These are phyloP conservation scores for Brenthis hecate DNA, from an alignment of 2,888 invertebrate species.

Conservation along the genomic window DNA sequence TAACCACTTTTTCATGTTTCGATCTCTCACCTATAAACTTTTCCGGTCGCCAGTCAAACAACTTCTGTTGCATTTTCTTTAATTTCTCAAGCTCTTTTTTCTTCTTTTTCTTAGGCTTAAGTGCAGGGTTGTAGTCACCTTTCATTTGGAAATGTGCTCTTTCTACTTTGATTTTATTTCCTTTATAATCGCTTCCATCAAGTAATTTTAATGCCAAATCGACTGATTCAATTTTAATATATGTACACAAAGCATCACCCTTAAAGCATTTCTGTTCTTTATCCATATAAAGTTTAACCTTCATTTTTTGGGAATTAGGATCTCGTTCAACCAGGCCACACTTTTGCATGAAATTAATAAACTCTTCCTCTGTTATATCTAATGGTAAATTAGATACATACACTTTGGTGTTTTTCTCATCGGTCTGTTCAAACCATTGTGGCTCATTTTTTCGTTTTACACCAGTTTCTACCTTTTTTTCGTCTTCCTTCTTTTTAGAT, in stretches of 20 bases:
- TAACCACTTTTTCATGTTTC: conserved; percentile 94
- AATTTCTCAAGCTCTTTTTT: conserved; percentile 95
- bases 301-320: conserved; percentile 88
- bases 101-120: conserved; percentile 95
- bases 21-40: conserved; percentile 92
- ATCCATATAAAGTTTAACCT: conserved; percentile 95
- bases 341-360: conserved; percentile 96
- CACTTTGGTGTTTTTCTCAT: conserved; percentile 93
- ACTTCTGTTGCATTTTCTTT: conserved; percentile 95
- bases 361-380: conserved; percentile 94
- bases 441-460: conserved; percentile 80
- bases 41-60: conserved; percentile 98
- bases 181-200: conserved; percentile 92
- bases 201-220: conserved; percentile 94
- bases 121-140: conserved; percentile 94
- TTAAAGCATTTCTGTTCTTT: conserved; percentile 90
- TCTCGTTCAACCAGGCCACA: conserved; percentile 97
- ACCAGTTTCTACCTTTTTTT: conserved; percentile 72
- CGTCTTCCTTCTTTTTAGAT: conserved; percentile 55
- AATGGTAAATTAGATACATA: conserved; percentile 96
- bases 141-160: conserved; percentile 97
- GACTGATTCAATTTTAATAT: conserved; percentile 98
- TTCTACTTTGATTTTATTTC: conserved; percentile 93
- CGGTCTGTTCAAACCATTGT: conserved; percentile 96
- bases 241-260: conserved; percentile 98